Conservation (phyloP, 2,888 invertebrate genomes). For the Gryllus longicercus region DNA sequence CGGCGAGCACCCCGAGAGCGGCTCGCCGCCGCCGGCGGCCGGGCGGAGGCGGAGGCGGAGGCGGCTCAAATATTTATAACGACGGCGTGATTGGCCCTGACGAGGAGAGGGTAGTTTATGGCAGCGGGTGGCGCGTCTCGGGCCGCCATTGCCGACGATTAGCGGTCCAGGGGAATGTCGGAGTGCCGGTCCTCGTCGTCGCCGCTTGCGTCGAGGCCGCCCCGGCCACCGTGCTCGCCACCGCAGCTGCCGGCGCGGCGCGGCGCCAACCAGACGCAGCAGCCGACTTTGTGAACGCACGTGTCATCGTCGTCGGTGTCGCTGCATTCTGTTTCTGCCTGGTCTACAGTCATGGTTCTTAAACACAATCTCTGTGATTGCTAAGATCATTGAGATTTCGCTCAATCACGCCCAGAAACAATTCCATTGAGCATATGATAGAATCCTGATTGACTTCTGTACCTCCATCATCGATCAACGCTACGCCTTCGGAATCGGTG, state of each 20-base stretch:
- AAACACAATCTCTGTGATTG: too few species aligned
- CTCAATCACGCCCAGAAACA: too few species aligned
- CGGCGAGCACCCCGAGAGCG: not conserved
- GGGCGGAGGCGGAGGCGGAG: not conserved
- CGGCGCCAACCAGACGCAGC: too few species aligned
- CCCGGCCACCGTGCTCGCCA: not conserved
- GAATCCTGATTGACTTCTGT: too few species aligned
- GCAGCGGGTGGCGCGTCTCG: not conserved
- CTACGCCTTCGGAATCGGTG: too few species aligned
- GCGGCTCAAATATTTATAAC: constrained; percentile 17
- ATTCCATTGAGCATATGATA: too few species aligned
- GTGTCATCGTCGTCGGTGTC: not conserved
- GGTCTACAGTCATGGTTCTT: too few species aligned
- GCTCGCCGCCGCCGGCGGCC: not conserved
- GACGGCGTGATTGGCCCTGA: constrained; percentile 17
- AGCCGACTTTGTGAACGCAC: too few species aligned
- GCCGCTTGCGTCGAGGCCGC: not conserved
- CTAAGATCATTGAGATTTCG: too few species aligned
- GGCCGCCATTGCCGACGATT: not conserved
- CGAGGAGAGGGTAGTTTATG: constrained; percentile 3
- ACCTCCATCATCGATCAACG: too few species aligned
- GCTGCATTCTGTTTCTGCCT: not conserved
- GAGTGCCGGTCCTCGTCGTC: not conserved
- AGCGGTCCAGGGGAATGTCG: not conserved
- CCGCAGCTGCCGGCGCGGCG: too few species aligned